Percentiles rank a stretch among this genome's conserved stretches.
These are phyloP conservation scores for Alsophila aescularia DNA, from an alignment of 2,888 invertebrate genomes.

Conservation along the genomic window DNA sequence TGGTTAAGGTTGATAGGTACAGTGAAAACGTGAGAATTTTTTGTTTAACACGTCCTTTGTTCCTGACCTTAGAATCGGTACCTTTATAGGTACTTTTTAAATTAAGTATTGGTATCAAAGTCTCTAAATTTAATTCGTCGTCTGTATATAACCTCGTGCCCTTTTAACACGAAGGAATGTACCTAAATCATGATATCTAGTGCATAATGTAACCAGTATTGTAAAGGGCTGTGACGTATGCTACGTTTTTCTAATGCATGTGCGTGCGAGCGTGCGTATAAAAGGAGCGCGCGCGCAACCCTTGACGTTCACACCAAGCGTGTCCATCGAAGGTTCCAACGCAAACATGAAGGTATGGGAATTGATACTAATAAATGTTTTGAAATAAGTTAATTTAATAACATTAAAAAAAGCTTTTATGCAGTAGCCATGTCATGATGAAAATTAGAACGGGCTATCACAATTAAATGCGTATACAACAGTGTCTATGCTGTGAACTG, in stretches of 20 bases:
- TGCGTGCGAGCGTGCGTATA: conserved; percentile 58
- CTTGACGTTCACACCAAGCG: conserved; percentile 63
- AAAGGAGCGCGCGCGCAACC: conserved; percentile 64
- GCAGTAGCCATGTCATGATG: too few relatives aligned
- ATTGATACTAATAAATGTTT: conserved; percentile 12
- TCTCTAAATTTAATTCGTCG: conserved; percentile 27
- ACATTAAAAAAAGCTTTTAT: background rate
- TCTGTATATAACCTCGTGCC: conserved; percentile 30
- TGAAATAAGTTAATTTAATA: background rate
- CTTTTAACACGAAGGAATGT: conserved; percentile 19
- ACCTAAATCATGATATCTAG: conserved; percentile 17
- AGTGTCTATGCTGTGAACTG: too few relatives aligned
- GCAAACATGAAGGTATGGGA: conserved; percentile 73
- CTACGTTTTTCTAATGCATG: conserved; percentile 61
- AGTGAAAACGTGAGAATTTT: too few relatives aligned
- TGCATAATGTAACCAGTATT: conserved; percentile 46
- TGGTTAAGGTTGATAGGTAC: too few relatives aligned
- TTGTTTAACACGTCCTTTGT: too few relatives aligned
- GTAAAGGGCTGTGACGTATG: conserved; percentile 63
- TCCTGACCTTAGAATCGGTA: too few relatives aligned
- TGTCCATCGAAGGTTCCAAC: conserved; percentile 58
- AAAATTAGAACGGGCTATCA: too few relatives aligned
- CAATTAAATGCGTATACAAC: too few relatives aligned
- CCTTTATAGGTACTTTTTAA: too few relatives aligned
- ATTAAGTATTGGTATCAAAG: conserved; percentile 31